Evolutionary conservation across 2,113 vertebrate species (phyloP), one percentile per base, ranked within the genome.

Genomic region (Osmerus mordax): DNA sequence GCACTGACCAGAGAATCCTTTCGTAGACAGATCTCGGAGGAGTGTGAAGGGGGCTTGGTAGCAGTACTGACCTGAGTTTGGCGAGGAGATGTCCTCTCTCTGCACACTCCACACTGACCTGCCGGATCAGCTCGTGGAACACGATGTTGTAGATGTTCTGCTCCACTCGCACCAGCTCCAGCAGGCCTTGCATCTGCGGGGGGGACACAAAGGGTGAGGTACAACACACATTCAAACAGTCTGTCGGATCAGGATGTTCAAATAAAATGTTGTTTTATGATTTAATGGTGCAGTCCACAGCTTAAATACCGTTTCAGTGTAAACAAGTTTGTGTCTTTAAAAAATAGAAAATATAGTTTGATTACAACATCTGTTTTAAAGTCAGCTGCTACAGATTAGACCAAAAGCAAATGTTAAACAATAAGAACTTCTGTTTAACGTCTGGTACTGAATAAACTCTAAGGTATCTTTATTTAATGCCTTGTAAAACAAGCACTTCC

Each of bases 71-170:
- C 95, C 96, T 95, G 90, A 97, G 89, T 83, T 93, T 96, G 6
- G 94, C 93, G 3, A 97, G 92, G 25, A 97, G 92, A 71, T 95
- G 89, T 79, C 95, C 95, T 87, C 94, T 92, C 73, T 97, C 96
- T 11, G 79, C 77, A 75, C 96, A 96, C 68, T 91, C 91, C 78
- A 97, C 92, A 2, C 91, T 95, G 86, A 97, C 93, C 86, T 97
- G 96, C 54, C 93, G 89, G 85, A 97, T 97, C 72, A 97, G 72
- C 62, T 98, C 94, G 70, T 96, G 95, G 84, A 97, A 97, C 53
- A 96, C 78, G 0, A 93, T 86, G 75, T 95, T 96, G 86, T 96
- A 97, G 87, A 95, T 95, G 66, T 90, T 93, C 88, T 98, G 95
- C 72, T 97, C 95, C 1, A 79, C 88, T 74, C 88, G 93, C 76